Conservation (phyloP, 2,888 invertebrate genomes). For the Acronicta leporina region DNA sequence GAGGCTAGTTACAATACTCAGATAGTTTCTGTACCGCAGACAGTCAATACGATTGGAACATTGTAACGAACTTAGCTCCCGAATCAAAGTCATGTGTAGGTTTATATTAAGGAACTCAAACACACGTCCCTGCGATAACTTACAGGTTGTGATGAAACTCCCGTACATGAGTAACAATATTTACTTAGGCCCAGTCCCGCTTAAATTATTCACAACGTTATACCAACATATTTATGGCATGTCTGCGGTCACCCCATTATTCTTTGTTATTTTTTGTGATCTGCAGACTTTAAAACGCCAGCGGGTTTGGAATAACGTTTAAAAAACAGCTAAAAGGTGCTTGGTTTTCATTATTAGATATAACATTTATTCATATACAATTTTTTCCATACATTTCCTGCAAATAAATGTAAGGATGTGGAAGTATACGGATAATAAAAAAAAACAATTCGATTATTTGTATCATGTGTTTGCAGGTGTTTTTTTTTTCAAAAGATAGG, state of each 20-base stretch:
- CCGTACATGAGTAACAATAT: conserved; percentile 67
- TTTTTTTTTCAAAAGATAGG: no score
- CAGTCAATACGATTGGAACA: conserved; percentile 47
- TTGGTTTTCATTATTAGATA: conserved; percentile 24
- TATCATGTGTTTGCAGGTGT: no score
- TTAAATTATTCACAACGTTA: conserved; percentile 79
- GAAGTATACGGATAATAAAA: no score
- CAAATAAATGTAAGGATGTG: no score
- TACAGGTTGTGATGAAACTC: conserved; percentile 63
- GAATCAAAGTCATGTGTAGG: conserved; percentile 55
- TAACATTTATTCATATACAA: conserved; percentile 1
- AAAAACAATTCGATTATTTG: no score
- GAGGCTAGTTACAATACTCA: conserved; percentile 36
- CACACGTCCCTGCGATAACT: conserved; percentile 68
- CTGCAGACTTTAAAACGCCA: conserved; percentile 59
- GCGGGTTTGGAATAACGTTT: conserved; percentile 58
- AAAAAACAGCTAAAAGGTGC: conserved; percentile 32
- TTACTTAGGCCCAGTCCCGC: conserved; percentile 73
- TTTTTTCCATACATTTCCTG: no score
- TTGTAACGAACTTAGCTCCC: conserved; percentile 55
- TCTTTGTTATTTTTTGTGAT: conserved; percentile 66
- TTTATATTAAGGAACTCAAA: conserved; percentile 64
- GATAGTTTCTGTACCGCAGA: conserved; percentile 30
- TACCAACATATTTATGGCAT: conserved; percentile 75
- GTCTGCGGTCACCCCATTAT: conserved; percentile 70